These are phyloP conservation scores for Anoplius nigerrimus DNA, from an alignment of 2,888 invertebrate genomes.

Conservation along the genomic window DNA sequence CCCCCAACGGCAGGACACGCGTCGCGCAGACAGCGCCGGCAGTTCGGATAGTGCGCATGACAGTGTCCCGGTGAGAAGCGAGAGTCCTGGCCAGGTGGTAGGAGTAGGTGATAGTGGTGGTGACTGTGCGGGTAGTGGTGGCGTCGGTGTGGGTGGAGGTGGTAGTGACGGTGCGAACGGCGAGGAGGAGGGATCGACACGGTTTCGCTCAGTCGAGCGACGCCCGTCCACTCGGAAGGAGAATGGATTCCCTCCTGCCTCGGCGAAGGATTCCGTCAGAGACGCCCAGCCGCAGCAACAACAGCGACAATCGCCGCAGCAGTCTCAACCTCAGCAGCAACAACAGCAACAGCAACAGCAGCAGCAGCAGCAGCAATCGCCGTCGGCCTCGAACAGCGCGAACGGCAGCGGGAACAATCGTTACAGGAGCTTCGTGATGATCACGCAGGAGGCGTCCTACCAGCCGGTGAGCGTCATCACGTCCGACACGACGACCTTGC, in stretches of 20 bases:
- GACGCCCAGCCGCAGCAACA: conserved; percentile 31
- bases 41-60: conserved; percentile 76
- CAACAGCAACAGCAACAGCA: conserved; percentile 7
- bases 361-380: background rate
- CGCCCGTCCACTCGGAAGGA: conserved; percentile 71
- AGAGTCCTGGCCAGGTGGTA: conserved; percentile 51
- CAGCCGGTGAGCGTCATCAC: conserved; percentile 85
- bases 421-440: conserved; percentile 93
- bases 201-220: conserved; percentile 73
- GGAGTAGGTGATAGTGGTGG: conserved; percentile 50
- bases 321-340: conserved; percentile 48
- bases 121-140: conserved; percentile 57
- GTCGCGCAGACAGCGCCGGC: conserved; percentile 52
- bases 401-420: conserved; percentile 71
- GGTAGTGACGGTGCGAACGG: conserved; percentile 44
- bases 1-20: conserved; percentile 61
- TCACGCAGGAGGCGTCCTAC: conserved; percentile 83
- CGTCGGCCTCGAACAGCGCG: no score
- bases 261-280: conserved; percentile 73
- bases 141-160: conserved; percentile 16
- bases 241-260: conserved; percentile 69
- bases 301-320: conserved; percentile 28
- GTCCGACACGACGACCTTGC: conserved; percentile 84
- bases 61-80: conserved; percentile 55
- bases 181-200: conserved; percentile 64